Conservation (phyloP, 2,113 vertebrate species). For the Entomyzon cyanotis region DNA sequence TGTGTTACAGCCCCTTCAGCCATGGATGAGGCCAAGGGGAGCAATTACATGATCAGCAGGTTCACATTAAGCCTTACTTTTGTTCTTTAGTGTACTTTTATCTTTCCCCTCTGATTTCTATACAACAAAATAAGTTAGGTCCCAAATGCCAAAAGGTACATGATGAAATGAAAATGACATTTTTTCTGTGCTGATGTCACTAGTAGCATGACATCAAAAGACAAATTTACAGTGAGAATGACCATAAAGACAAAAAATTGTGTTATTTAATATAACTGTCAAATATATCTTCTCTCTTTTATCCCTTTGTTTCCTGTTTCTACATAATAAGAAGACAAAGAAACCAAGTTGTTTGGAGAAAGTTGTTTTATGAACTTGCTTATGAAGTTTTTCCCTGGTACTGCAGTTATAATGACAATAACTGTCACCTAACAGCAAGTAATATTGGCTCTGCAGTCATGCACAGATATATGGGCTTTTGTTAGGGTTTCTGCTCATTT, state of each 20-base stretch:
- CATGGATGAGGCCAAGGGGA: background rate
- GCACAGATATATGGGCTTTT: background rate
- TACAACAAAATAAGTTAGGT: background rate
- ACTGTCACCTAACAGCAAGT: background rate
- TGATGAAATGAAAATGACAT: background rate
- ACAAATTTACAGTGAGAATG: background rate
- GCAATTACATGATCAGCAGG: background rate
- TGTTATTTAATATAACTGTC: background rate
- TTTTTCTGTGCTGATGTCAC: background rate
- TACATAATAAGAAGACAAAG: background rate
- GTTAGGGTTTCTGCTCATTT: background rate
- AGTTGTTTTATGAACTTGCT: background rate
- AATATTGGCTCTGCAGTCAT: background rate
- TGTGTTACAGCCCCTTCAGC: background rate
- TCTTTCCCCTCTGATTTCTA: background rate
- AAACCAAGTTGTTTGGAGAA: background rate
- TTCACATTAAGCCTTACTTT: background rate
- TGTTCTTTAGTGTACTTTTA: background rate
- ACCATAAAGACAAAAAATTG: background rate
- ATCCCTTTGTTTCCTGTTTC: background rate
- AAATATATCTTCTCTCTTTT: background rate
- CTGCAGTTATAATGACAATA: background rate
- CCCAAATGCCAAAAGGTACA: background rate
- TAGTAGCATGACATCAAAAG: background rate
- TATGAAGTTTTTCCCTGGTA: background rate